These are phyloP conservation scores for Pipistrellus pipistrellus DNA, from an alignment of 2,797 vertebrate species.

Conservation along the genomic window DNA sequence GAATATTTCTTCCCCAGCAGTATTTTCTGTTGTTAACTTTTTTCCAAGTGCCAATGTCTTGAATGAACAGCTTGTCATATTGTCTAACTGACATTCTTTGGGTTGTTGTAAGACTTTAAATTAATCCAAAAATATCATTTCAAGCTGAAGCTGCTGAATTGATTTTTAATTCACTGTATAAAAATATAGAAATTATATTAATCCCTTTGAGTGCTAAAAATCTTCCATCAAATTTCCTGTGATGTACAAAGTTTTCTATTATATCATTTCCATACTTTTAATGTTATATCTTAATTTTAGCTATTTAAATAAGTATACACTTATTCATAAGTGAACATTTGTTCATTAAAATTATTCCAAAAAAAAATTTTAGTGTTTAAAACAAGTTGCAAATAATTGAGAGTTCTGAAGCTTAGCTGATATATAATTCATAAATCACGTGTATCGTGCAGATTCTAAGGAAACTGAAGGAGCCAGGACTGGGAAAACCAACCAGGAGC, in stretches of 20 bases:
- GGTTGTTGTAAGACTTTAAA: not conserved
- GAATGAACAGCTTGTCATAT: not conserved
- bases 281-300: constrained; percentile 56
- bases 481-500: not conserved
- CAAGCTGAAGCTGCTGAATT: not conserved
- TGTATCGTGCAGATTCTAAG: constrained; percentile 41
- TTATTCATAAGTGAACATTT: constrained; percentile 22
- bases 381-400: constrained; percentile 43
- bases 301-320: constrained; percentile 14
- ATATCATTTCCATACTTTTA: constrained; percentile 11
- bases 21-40: constrained; percentile 18
- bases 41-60: not conserved
- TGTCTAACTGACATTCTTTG: not conserved
- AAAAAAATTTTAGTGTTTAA: constrained; percentile 41
- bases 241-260: not conserved
- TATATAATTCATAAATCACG: constrained; percentile 39
- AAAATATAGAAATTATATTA: not conserved
- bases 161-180: constrained; percentile 27
- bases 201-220: not conserved
- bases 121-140: not conserved
- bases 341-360: constrained; percentile 21
- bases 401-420: not conserved
- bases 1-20: not conserved
- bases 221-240: constrained; percentile 3
- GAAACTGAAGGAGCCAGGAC: constrained; percentile 39